Percentiles rank a stretch among this genome's conserved stretches.
Evolutionary conservation across 2,113 vertebrate species (phyloP).

Genomic region (Laticauda colubrina): DNA sequence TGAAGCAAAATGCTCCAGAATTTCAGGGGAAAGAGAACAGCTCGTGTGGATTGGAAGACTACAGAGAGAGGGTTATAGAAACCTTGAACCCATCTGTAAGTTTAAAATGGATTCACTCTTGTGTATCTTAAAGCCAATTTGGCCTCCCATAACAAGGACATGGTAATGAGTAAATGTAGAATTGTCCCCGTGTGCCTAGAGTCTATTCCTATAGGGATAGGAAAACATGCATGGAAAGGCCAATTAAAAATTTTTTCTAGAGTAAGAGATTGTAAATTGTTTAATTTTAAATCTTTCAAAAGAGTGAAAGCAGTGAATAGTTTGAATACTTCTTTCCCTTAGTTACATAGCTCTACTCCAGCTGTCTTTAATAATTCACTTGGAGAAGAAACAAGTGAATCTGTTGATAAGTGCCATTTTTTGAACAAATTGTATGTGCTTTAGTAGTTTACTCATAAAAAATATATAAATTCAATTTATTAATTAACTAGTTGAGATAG

Average conservation of each 20-base stretch:
- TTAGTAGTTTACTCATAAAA: neutral
- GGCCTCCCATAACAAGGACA: neutral
- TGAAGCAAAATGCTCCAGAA: rapidly evolving
- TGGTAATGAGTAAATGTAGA: neutral
- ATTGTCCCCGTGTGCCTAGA: neutral
- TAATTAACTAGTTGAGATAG: neutral
- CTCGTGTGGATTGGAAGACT: neutral
- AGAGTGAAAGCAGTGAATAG: neutral
- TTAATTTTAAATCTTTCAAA: neutral
- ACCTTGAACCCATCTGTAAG: constrained; percentile 19
- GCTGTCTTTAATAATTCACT: neutral
- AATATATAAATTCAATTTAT: neutral
- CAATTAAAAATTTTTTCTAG: neutral
- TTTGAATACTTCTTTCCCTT: neutral
- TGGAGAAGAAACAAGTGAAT: neutral
- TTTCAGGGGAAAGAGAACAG: neutral
- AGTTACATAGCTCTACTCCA: neutral
- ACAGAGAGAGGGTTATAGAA: neutral
- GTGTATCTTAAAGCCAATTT: neutral
- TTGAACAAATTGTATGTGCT: neutral
- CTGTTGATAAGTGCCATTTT: neutral
- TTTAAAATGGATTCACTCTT: constrained; percentile 19
- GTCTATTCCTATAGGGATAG: neutral
- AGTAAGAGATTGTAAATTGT: neutral
- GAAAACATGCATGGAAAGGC: neutral